phyloP scores from a whole-genome alignment of 1,140 invertebrate genomes.

The Diuraphis noxia region DNA sequence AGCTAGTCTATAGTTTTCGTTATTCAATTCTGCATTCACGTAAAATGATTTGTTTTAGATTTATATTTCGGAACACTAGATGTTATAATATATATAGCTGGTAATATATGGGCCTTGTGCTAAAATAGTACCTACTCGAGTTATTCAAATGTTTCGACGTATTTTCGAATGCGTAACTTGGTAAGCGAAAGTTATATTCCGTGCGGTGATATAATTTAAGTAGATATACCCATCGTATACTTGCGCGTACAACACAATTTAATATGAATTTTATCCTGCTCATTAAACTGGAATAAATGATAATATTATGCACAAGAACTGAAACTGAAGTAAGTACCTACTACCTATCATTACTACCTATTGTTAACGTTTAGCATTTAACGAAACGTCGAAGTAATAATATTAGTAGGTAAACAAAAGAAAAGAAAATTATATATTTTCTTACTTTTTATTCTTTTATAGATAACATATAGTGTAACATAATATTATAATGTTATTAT shows the following conservation, averaged over 20 bases:
- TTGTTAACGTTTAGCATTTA: not conserved
- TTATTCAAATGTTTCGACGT: not conserved
- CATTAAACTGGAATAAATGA: not conserved
- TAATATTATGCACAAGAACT: not conserved
- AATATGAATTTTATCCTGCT: not conserved
- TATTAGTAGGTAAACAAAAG: too few species aligned
- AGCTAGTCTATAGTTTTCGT: not conserved
- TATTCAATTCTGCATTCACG: not conserved
- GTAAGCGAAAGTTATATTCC: not conserved
- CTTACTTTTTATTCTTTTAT: not conserved
- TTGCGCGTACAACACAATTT: not conserved
- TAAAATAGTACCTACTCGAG: not conserved
- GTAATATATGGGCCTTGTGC: not conserved
- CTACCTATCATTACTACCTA: not conserved
- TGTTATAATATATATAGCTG: too few species aligned
- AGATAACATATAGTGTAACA: not conserved
- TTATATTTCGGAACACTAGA: not conserved
- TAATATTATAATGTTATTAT: not conserved
- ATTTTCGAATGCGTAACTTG: not conserved
- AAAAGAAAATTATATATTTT: not conserved
- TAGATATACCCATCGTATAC: not conserved
- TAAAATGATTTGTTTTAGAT: not conserved
- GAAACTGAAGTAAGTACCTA: not conserved
- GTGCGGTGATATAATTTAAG: not conserved
- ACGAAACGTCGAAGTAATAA: not conserved